Evolutionary conservation across 2,888 invertebrate species (phyloP), one percentile per base, ranked within the genome.

Genomic region (Mamestra brassicae): DNA sequence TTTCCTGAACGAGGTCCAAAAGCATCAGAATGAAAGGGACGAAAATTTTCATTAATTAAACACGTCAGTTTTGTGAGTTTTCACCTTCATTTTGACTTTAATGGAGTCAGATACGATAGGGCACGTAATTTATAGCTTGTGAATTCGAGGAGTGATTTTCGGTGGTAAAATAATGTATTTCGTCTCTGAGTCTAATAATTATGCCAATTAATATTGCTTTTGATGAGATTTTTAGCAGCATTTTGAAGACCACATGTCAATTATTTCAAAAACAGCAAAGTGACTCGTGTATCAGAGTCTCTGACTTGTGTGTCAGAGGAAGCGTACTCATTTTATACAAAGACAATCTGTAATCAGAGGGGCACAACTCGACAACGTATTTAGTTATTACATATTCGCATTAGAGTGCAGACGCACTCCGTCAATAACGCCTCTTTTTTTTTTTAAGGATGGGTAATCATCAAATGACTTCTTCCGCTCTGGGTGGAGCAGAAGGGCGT

Each of bases 21-120:
- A 79, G 58, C 79, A 73, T 83, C 17, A 2, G 34, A 69, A 83
- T 73, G 57, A 74, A 67, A 79, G 74, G 64, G 65, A 69, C 58
- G 65, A 74, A 72, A 54, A 73, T 80, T 81, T 79, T 70, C 58
- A 83, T 79, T 79, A 80, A 80, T 80, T 83, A 80, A 73, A 63
- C 84, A 66, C 26, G 74, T 73, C 83, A 66, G 67, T 78, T 80
- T 71, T 66, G 83, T 78, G 80, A 78, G 38, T 67, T 55, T 80
- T 83, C 66, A 71, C 83, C 78, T 83, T 61, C 50, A 78, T 71
- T 80, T 78, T 78, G 66, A 63, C 58, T 71, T 71, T 71, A 82
- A 82, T 71, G 50, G 52, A 77, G 64, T 76, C 68, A 58, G 76
- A 76, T 64, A 81, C 76, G 78, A 81, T 55, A 64, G 50, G 55